Evolutionary conservation across 2,113 vertebrate species (phyloP).

Genomic region (Cryptomyrus ogoouensis): DNA sequence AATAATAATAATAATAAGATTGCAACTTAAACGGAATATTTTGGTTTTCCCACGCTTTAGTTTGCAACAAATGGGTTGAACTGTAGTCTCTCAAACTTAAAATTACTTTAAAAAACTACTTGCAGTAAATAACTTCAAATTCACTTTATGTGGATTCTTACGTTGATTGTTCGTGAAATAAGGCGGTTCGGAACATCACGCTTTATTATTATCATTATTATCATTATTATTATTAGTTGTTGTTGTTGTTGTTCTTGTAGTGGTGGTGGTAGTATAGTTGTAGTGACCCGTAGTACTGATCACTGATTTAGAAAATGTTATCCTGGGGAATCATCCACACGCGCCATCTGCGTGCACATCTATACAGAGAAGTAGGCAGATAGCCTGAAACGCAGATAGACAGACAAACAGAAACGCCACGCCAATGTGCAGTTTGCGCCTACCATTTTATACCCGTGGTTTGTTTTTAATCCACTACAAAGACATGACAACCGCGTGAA

Average conservation of each 20-base stretch:
- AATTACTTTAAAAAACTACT: background rate
- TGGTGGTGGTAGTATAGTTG: background rate
- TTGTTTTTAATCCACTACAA: background rate
- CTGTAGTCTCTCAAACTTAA: background rate
- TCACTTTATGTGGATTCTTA: background rate
- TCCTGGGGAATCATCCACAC: background rate
- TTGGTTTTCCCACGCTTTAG: background rate
- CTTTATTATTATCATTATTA: background rate
- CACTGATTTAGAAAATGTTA: background rate
- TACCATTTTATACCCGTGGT: background rate
- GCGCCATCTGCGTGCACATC: background rate
- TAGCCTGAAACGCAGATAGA: background rate
- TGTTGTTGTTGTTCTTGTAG: background rate
- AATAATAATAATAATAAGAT: background rate
- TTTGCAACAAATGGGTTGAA: background rate
- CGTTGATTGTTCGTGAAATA: background rate
- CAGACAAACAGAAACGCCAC: background rate
- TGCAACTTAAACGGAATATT: background rate
- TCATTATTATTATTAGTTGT: background rate
- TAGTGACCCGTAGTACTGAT: background rate
- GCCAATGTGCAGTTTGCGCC: background rate
- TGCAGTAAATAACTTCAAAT: background rate
- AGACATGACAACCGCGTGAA: background rate
- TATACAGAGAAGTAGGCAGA: background rate
- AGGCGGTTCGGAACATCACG: background rate